phyloP scores from a whole-genome alignment of 2,797 vertebrate species.

The Urosaurus nigricauda region DNA sequence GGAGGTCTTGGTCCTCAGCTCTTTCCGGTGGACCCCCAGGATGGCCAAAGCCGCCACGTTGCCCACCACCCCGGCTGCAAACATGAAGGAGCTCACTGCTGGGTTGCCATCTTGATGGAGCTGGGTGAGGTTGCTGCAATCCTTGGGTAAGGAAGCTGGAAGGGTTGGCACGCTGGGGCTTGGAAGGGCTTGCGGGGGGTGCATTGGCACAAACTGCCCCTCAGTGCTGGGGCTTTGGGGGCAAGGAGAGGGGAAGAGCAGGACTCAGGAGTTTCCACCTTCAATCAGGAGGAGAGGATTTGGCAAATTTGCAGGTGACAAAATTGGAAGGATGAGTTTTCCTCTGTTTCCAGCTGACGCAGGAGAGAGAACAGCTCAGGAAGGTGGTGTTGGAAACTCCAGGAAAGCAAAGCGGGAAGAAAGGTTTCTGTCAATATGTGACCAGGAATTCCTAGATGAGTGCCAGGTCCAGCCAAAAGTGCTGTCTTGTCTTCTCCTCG shows the following conservation, averaged over 20 bases:
- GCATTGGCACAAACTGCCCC: neutral
- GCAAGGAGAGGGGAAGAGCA: rapidly evolving
- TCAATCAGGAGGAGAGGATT: rapidly evolving
- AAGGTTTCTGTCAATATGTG: too few relatives aligned
- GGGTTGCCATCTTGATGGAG: conserved; percentile 77
- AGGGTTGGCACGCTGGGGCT: too few relatives aligned
- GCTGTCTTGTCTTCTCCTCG: too few relatives aligned
- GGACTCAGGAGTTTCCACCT: too few relatives aligned
- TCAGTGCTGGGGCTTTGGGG: neutral
- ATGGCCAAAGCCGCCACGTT: conserved; percentile 90
- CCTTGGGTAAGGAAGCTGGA: neutral
- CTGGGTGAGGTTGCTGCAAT: conserved; percentile 67
- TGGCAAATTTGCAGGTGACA: too few relatives aligned
- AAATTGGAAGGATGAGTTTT: rapidly evolving
- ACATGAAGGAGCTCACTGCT: conserved; percentile 84
- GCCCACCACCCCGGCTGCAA: conserved; percentile 85
- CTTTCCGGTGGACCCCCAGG: conserved; percentile 83
- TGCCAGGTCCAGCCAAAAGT: too few relatives aligned
- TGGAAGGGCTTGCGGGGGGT: neutral
- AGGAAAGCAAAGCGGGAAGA: too few relatives aligned
- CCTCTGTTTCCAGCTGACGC: too few relatives aligned
- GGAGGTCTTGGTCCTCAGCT: conserved; percentile 82
- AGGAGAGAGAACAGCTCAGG: rapidly evolving
- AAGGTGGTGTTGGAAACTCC: neutral
- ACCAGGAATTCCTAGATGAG: too few relatives aligned